Evolutionary conservation across 2,888 invertebrate species (phyloP), one percentile per base, ranked within the genome.

Genomic region (Rhingia campestris): DNA sequence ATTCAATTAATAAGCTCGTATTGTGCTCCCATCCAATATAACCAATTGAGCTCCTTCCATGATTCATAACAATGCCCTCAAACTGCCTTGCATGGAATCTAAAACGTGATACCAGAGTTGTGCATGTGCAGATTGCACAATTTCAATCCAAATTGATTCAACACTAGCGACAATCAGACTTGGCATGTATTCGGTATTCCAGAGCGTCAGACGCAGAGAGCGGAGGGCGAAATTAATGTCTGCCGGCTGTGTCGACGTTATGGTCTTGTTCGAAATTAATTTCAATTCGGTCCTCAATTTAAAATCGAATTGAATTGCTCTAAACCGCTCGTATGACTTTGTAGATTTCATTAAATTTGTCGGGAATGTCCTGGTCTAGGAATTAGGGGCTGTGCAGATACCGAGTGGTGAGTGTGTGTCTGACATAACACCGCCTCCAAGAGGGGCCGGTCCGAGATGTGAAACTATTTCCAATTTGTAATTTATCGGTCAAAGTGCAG

Each of bases 401-500:
- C 14, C 22, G 22, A 22, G 22, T 22, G 22, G 30, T 5, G 6
- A 14, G 14, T 49, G 39, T 32, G 47, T 58, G 51, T 59, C 41
- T 22, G 39, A 32, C 47, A 32, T 32, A 35, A 43, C 43, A 43
- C 32, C 9, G 5, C 5, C 43, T 9, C 14, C 14, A 4, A 10
- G 22, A 32, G 53, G 33, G 12, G 10, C 9, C 30, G 30, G 37
- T 30, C 43, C 4, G 9, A 22, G 22, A 33, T 10, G 14, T 22
- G n/a, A 30, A 59, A 14, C 49, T 43, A 43, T 75, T 76, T 59
- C 77, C 69, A 63, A 70, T 70, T 58, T 41, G 63, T 53, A 70
- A 77, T 77, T 77, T 77, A 76, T 70, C 70, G 70, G 63, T 70
- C 69, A 77, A 56, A 77, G 63, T 70, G 54, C 56, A 56, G 35